Evolutionary conservation across 1,140 invertebrate genomes (phyloP).

Genomic region (Lasioglossum albipes): DNA sequence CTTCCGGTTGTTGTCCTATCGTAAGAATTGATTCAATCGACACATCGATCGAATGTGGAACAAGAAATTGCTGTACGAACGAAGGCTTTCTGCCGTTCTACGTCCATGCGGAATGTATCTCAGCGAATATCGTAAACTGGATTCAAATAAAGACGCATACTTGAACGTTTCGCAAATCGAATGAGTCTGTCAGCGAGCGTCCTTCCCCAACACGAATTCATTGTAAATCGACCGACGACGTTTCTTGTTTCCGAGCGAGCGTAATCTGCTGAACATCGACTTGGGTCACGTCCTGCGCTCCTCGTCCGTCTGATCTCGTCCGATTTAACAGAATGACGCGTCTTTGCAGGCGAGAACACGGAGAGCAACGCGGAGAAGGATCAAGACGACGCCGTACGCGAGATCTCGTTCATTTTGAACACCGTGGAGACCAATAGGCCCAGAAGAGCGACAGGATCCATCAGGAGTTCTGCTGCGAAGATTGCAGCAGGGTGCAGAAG

Average conservation of each 20-base stretch:
- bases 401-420: constrained; percentile 52
- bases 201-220: background rate
- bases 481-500: no score
- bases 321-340: constrained; percentile 34
- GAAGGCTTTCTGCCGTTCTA: no score
- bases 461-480: constrained; percentile 63
- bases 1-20: no score
- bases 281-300: background rate
- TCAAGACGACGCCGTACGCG: constrained; percentile 55
- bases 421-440: constrained; percentile 19
- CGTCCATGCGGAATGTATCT: no score
- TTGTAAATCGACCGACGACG: background rate
- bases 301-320: background rate
- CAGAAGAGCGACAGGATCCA: constrained; percentile 41
- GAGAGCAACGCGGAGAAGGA: constrained; percentile 40
- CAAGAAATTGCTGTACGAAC: no score
- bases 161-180: no score
- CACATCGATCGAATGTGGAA: no score
- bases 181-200: no score
- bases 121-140: no score
- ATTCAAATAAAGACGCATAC: no score
- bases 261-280: background rate
- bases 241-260: background rate
- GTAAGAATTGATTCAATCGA: no score
- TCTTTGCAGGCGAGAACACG: constrained; percentile 57